These are phyloP conservation scores for Semaprochilodus insignis DNA, from an alignment of 2,797 vertebrate species.

Conservation along the genomic window DNA sequence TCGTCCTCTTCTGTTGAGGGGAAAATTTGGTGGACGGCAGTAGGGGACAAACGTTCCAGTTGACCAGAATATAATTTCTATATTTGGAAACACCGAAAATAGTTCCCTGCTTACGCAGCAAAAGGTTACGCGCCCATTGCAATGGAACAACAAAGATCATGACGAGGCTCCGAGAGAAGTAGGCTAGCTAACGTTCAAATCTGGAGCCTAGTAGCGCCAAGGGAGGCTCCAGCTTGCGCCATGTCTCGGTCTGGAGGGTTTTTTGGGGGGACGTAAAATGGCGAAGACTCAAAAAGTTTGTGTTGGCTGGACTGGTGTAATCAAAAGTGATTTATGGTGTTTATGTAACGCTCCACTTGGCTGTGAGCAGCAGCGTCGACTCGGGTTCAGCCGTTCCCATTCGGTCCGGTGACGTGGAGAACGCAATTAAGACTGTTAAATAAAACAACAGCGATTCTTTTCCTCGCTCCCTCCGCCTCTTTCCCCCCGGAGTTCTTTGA, in stretches of 20 bases:
- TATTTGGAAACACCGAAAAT: not conserved
- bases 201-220: not conserved
- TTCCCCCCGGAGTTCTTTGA: not conserved
- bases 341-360: slow-evolving; percentile 61
- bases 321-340: slow-evolving; percentile 72
- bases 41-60: not conserved
- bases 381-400: slow-evolving; percentile 52
- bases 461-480: slow-evolving; percentile 28
- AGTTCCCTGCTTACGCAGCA: not conserved
- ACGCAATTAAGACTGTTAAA: slow-evolving; percentile 56
- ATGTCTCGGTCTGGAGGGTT: slow-evolving; percentile 13
- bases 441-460: slow-evolving; percentile 60
- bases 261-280: slow-evolving; percentile 9
- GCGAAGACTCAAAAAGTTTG: slow-evolving; percentile 23
- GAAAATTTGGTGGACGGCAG: not conserved
- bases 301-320: slow-evolving; percentile 59
- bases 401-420: slow-evolving; percentile 51
- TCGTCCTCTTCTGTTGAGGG: not conserved
- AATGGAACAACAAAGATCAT: not conserved
- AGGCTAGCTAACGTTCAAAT: not conserved
- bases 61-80: not conserved
- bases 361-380: slow-evolving; percentile 65
- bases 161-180: not conserved
- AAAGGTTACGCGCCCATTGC: not conserved
- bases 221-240: not conserved